phyloP scores from a whole-genome alignment of 2,113 vertebrate genomes.

The Melierax canorus region DNA sequence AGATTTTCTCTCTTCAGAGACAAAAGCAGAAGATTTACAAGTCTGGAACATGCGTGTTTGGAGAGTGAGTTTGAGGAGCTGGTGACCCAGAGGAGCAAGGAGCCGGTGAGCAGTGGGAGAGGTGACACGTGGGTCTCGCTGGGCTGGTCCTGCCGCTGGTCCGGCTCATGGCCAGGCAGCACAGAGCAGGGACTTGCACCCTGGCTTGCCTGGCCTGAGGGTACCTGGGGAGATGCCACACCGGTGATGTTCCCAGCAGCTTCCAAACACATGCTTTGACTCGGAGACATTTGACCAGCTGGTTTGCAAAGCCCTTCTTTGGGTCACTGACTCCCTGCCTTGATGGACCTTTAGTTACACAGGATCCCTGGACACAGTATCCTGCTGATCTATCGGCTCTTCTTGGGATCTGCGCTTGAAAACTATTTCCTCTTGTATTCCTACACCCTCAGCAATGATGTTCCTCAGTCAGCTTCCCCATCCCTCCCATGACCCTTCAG shows the following conservation, averaged over 20 bases:
- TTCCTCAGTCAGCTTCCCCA: neutral
- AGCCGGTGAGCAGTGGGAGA: neutral
- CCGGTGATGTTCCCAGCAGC: neutral
- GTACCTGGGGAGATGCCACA: neutral
- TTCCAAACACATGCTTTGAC: neutral
- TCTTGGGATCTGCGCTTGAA: neutral
- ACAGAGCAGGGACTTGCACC: neutral
- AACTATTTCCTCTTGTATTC: neutral
- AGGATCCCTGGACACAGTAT: neutral
- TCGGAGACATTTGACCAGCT: neutral
- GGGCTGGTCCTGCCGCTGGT: neutral
- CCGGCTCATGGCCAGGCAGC: neutral
- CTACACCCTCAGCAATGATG: neutral
- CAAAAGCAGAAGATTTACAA: neutral
- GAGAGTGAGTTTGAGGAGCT: neutral
- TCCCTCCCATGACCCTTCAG: neutral
- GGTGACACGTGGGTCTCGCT: fast-evolving
- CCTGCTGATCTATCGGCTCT: neutral
- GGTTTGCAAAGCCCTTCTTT: neutral
- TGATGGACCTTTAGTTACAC: neutral
- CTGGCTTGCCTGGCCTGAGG: neutral
- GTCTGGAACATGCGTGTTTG: fast-evolving
- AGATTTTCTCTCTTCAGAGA: neutral
- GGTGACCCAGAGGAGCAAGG: neutral
- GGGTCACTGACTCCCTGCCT: neutral